Evolutionary conservation across 2,113 vertebrate species (phyloP).

Genomic region (Erythrocercus mccallii): DNA sequence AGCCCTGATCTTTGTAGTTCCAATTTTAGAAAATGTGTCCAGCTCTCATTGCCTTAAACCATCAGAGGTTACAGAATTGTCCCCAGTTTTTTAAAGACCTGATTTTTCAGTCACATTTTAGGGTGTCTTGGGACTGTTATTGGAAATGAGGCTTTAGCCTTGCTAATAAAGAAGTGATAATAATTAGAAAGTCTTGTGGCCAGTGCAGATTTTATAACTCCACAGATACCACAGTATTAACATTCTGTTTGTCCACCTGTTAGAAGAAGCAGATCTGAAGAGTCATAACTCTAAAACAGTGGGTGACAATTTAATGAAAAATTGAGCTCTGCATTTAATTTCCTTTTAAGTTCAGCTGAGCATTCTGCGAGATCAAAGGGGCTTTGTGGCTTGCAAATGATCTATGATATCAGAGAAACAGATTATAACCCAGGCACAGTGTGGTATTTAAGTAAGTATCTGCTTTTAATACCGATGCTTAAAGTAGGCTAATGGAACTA

Average conservation of each 20-base stretch:
- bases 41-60: background rate
- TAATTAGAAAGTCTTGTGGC: constrained; percentile 47
- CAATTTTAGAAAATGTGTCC: background rate
- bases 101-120: background rate
- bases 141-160: constrained; percentile 11
- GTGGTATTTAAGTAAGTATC: constrained; percentile 63
- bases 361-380: constrained; percentile 68
- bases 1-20: background rate
- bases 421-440: constrained; percentile 59
- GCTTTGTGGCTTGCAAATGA: constrained; percentile 65
- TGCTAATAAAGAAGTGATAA: constrained; percentile 48
- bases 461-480: constrained; percentile 57
- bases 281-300: constrained; percentile 70
- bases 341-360: constrained; percentile 69
- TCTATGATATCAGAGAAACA: constrained; percentile 65
- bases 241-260: constrained; percentile 71
- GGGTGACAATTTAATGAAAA: constrained; percentile 75
- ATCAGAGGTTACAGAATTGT: background rate
- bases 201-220: constrained; percentile 47
- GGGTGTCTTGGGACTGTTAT: background rate
- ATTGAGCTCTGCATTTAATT: constrained; percentile 71
- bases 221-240: constrained; percentile 51
- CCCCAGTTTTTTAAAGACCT: background rate
- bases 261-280: constrained; percentile 63
- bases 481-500: constrained; percentile 64